phyloP scores from a whole-genome alignment of 2,113 vertebrate genomes.

The Cichladusa arquata region DNA sequence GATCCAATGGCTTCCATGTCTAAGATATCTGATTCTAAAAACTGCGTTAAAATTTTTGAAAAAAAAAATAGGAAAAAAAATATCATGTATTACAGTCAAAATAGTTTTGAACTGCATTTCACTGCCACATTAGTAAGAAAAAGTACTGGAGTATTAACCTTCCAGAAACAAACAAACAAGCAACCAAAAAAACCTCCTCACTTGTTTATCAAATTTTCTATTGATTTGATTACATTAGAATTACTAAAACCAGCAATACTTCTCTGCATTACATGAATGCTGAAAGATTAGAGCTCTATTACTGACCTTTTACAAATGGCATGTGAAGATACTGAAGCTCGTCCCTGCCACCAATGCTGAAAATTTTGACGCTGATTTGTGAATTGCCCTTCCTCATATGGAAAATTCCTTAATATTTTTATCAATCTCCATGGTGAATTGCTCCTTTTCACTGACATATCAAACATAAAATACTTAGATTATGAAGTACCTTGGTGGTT shows the following conservation, averaged over 20 bases:
- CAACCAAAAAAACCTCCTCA: too few species aligned
- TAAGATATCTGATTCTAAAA: background rate
- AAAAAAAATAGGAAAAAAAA: background rate
- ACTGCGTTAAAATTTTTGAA: background rate
- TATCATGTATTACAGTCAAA: background rate
- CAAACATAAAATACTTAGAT: background rate
- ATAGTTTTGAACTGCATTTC: background rate
- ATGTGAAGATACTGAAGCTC: background rate
- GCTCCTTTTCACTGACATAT: background rate
- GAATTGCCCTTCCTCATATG: background rate
- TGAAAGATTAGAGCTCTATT: background rate
- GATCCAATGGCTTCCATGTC: background rate
- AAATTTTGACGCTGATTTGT: background rate
- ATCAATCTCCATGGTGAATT: background rate
- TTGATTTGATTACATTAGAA: background rate
- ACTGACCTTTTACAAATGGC: background rate
- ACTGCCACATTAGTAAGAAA: background rate
- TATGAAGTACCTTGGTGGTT: background rate
- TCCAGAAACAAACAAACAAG: background rate
- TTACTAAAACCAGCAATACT: background rate
- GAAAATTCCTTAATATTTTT: background rate
- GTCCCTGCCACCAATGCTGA: background rate
- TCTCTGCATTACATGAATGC: background rate
- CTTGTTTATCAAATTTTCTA: background rate
- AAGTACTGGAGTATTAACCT: background rate